phyloP scores from a whole-genome alignment of 2,113 vertebrate genomes.

The human (Homo sapiens) region GRCh38 chr4:78379501-78380000 shows the following conservation, averaged over 20 bases:
- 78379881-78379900: slow-evolving; percentile 78
- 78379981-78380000: slow-evolving; percentile 89
- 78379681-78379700: background rate
- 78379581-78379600: background rate
- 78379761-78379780: slow-evolving; percentile 89
- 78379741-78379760: slow-evolving; percentile 81
- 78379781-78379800: slow-evolving; percentile 81
- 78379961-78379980: slow-evolving; percentile 88
- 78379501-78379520: background rate
- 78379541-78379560: background rate
- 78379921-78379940: slow-evolving; percentile 84
- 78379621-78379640: background rate
- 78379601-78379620: background rate
- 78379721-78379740: slow-evolving; percentile 83
- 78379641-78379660: background rate
- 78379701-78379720: slow-evolving; percentile 35
- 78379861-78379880: slow-evolving; percentile 88
- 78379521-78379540: background rate
- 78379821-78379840: slow-evolving; percentile 76
- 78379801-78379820: slow-evolving; percentile 81
- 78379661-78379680: background rate
- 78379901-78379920: slow-evolving; percentile 79
- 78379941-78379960: slow-evolving; percentile 85
- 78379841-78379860: slow-evolving; percentile 84
- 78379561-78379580: background rate